These are phyloP conservation scores for Parelbella ahira DNA, from an alignment of 2,888 invertebrate genomes.

Conservation along the genomic window DNA sequence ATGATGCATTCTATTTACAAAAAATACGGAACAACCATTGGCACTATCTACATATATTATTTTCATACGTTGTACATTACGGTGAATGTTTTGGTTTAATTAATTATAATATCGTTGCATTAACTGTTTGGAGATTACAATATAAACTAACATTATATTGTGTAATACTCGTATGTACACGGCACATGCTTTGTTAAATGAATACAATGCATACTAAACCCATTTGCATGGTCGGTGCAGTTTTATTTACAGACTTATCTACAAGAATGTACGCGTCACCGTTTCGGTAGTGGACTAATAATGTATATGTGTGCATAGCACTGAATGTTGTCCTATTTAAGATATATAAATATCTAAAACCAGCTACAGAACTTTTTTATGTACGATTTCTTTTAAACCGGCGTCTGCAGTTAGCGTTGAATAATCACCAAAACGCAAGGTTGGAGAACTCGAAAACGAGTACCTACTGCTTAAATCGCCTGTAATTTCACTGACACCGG, in stretches of 20 bases:
- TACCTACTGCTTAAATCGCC: slow-evolving; percentile 14
- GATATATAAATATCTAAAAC: slow-evolving; percentile 5
- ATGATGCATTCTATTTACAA: slow-evolving; percentile 29
- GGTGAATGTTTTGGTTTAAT: slow-evolving; percentile 71
- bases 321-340: slow-evolving; percentile 8
- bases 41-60: slow-evolving; percentile 56
- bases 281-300: slow-evolving; percentile 49
- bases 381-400: slow-evolving; percentile 12
- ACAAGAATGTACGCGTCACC: slow-evolving; percentile 42
- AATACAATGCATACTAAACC: slow-evolving; percentile 46
- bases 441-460: slow-evolving; percentile 14
- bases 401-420: slow-evolving; percentile 7
- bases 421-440: slow-evolving; percentile 19
- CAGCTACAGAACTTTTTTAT: slow-evolving; percentile 11
- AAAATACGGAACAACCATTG: slow-evolving; percentile 55
- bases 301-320: slow-evolving; percentile 63
- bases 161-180: slow-evolving; percentile 73
- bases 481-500: slow-evolving; percentile 16
- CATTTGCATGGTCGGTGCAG: slow-evolving; percentile 56
- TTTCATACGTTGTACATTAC: slow-evolving; percentile 68
- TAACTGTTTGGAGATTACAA: slow-evolving; percentile 10
- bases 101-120: slow-evolving; percentile 24
- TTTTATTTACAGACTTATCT: slow-evolving; percentile 53
- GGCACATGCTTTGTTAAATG: slow-evolving; percentile 58
- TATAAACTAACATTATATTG: slow-evolving; percentile 34